These are phyloP conservation scores for Odocoileus virginianus DNA, from an alignment of 2,113 vertebrate species.

Conservation along the genomic window DNA sequence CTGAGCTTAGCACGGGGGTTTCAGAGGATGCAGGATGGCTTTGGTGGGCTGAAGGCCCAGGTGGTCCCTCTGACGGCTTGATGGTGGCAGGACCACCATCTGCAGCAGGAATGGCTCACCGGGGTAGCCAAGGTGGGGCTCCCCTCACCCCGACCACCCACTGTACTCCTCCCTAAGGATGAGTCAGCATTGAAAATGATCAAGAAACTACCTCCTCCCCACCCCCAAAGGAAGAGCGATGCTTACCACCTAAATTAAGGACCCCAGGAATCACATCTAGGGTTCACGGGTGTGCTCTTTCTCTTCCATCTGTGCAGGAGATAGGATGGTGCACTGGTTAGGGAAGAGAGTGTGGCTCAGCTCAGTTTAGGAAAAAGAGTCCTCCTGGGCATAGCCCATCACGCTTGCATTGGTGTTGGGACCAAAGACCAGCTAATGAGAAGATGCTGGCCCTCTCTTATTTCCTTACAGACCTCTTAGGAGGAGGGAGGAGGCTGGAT, in stretches of 20 bases:
- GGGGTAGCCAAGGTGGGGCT: neutral
- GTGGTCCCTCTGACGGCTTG: neutral
- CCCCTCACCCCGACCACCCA: neutral
- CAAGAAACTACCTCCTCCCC: neutral
- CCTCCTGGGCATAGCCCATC: neutral
- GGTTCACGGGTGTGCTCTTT: neutral
- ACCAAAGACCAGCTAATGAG: neutral
- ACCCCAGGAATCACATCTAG: neutral
- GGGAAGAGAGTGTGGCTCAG: neutral
- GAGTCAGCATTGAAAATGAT: no score
- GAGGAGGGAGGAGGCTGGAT: neutral
- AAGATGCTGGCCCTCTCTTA: neutral
- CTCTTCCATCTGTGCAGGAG: neutral
- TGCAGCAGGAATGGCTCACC: neutral
- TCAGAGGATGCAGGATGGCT: neutral
- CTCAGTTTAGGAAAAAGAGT: neutral
- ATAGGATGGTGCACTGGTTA: neutral
- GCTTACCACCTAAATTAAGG: neutral
- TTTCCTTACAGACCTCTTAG: neutral
- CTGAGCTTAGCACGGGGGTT: neutral
- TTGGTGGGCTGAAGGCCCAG: neutral
- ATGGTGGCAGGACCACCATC: neutral
- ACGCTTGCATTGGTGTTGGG: rapidly evolving
- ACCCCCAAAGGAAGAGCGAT: neutral
- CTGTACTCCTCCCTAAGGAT: neutral